Base-by-base conservation (phyloP, 2,797 vertebrate genomes). In the Sylvia borin region DNA sequence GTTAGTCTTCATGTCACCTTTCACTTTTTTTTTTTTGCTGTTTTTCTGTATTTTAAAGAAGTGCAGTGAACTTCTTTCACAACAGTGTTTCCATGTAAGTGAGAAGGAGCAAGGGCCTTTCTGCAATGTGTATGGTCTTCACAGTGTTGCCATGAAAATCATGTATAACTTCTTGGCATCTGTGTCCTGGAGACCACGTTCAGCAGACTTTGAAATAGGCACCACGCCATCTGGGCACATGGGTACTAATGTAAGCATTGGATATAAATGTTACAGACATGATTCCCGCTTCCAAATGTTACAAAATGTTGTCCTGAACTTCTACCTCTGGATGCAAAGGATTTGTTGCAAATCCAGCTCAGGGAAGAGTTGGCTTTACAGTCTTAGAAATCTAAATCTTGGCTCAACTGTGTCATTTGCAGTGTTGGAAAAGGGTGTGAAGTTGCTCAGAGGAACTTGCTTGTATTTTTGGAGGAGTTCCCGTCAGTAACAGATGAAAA, bases 201-300 rank as follows among this genome's bases (percentile, higher is more conserved):
- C 82, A 91, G 36, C 61, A 89, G 79, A n/a, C 72, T 95, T 66
- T 24, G 8, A 42, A 90, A 54, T 36, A 68, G 94, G 94, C 94
- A 93, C 15, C 62, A 43, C 0, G 47, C 83, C 81, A 93, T 95
- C 66, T 64, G 72, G 84, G 77, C 96, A 97, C 95, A 96, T 95
- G 93, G 94, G 77, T 93, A 93, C 96, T 96, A 97, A 92, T 95
- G 66, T 34, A 51, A 92, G 91, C 71, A 65, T 95, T 87, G 83
- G 68, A 53, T 94, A 80, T 85, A 80, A 86, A 83, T 81, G 45
- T 88, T 82, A 70, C 11, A 54, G 92, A 96, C 58, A 51, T 27
- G 11, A 31, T 94, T 97, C 93, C 93, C 26, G 9, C 79, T 91
- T 96, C 80, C 86, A 65, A 74, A 92, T 75, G 42, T 60, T 91